phyloP scores from a whole-genome alignment of 2,113 vertebrate genomes.

The Dicrurus megarhynchus region DNA sequence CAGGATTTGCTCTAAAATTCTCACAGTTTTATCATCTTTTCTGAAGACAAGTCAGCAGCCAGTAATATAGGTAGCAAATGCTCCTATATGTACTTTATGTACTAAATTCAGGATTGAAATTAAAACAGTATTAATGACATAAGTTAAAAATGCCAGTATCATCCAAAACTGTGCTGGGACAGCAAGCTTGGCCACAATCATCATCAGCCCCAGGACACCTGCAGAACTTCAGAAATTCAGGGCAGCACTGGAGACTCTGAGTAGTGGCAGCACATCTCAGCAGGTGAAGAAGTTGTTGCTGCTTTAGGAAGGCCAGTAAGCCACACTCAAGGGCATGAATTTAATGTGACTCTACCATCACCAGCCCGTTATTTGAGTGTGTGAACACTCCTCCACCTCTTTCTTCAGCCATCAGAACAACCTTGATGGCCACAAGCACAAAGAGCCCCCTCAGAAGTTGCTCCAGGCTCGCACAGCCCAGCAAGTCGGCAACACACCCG shows the following conservation, averaged over 20 bases:
- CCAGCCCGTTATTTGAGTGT: rapidly evolving
- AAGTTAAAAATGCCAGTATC: background rate
- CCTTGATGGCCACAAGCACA: background rate
- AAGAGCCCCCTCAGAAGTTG: background rate
- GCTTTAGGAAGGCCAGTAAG: background rate
- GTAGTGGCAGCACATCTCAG: background rate
- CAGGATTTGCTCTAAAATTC: background rate
- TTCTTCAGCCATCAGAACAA: background rate
- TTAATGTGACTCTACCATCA: background rate
- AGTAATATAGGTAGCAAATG: background rate
- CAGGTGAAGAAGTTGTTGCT: background rate
- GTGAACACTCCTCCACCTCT: background rate
- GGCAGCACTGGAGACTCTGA: background rate
- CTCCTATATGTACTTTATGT: background rate
- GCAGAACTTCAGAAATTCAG: background rate
- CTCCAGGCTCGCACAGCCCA: background rate
- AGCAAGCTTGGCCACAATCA: rapidly evolving
- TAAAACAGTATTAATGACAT: rapidly evolving
- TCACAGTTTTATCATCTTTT: background rate
- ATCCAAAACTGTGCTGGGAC: background rate
- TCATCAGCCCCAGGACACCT: background rate
- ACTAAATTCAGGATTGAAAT: background rate
- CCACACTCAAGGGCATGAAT: rapidly evolving
- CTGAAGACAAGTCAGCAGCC: background rate
- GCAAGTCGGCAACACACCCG: rapidly evolving